Evolutionary conservation across 2,797 vertebrate species (phyloP).

Genomic region (Eulemur albifrons): DNA sequence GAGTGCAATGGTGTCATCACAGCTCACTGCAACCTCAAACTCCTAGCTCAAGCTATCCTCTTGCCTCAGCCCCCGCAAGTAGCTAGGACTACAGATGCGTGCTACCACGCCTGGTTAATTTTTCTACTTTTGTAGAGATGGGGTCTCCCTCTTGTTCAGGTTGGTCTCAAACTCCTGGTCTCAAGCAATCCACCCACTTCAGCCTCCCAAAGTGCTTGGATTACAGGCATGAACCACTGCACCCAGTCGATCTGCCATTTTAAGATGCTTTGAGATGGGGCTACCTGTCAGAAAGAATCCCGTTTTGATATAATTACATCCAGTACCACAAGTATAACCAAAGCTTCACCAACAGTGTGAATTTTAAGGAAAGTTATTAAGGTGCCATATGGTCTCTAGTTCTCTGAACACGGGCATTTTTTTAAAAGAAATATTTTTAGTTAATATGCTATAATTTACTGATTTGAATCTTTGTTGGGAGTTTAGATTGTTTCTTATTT

Average conservation of each 20-base stretch:
- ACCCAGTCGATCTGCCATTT: background rate
- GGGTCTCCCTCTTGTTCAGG: no score
- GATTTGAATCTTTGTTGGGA: conserved; percentile 14
- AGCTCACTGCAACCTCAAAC: no score
- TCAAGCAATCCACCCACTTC: background rate
- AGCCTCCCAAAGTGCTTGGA: background rate
- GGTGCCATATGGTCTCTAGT: conserved; percentile 39
- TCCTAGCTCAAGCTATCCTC: no score
- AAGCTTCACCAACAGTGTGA: background rate
- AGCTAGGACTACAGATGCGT: no score
- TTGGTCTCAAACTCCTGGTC: no score
- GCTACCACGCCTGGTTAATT: no score
- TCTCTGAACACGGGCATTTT: conserved; percentile 42
- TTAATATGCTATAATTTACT: conserved; percentile 14
- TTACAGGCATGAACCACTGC: background rate
- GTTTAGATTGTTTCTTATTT: conserved; percentile 26
- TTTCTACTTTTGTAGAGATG: no score
- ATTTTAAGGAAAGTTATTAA: conserved; percentile 20
- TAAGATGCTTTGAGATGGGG: conserved; percentile 12
- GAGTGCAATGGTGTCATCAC: no score
- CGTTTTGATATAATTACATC: background rate
- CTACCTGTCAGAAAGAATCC: background rate
- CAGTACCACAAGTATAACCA: background rate
- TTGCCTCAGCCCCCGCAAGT: no score
- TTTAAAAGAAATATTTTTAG: conserved; percentile 51